phyloP scores from a whole-genome alignment of 2,113 vertebrate genomes.

The Equus przewalskii region DNA sequence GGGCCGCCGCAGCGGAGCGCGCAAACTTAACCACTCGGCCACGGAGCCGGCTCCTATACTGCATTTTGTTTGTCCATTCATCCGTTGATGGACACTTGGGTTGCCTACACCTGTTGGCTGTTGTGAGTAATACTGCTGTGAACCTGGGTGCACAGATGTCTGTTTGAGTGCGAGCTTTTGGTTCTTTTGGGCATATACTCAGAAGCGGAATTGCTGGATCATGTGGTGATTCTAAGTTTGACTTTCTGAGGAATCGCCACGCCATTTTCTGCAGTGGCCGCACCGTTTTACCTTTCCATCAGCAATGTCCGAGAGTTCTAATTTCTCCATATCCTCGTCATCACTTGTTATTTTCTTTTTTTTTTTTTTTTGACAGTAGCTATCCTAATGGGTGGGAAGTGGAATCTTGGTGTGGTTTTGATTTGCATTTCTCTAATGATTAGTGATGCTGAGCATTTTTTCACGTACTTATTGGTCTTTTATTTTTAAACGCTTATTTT shows the following conservation, averaged over 20 bases:
- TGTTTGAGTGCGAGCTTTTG: not conserved
- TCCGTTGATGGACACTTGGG: fast-evolving
- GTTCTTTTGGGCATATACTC: not conserved
- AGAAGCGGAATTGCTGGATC: no score
- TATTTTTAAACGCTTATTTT: not conserved
- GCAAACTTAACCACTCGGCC: no score
- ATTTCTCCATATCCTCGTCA: not conserved
- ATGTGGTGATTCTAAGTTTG: not conserved
- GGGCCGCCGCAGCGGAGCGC: no score
- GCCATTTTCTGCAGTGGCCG: not conserved
- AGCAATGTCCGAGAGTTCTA: not conserved
- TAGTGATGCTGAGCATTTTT: not conserved
- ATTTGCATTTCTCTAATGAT: not conserved
- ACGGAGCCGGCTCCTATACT: no score
- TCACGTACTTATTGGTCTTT: not conserved
- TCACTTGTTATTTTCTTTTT: not conserved
- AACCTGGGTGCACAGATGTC: fast-evolving
- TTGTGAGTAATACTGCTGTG: not conserved
- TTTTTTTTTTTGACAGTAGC: not conserved
- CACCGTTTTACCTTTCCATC: fast-evolving
- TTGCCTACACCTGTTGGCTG: no score
- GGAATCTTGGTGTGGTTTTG: not conserved
- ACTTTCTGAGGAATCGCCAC: not conserved
- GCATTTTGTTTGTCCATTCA: no score
- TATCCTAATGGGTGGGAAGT: not conserved